These are phyloP conservation scores for Hydrotaea diabolus DNA, from an alignment of 2,888 invertebrate species.

Conservation along the genomic window DNA sequence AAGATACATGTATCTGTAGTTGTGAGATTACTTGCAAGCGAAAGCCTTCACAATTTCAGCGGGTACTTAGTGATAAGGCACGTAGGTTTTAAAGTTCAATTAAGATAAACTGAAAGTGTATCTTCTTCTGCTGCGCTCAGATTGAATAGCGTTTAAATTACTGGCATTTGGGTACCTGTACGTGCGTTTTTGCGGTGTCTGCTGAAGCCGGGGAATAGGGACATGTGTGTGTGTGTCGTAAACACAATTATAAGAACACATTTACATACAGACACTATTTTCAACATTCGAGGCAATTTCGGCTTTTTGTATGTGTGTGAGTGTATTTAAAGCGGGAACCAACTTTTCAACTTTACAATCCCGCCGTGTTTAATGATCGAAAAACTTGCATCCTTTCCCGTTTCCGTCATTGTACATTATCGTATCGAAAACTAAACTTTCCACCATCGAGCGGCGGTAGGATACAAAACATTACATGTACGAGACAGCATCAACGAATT, in stretches of 20 bases:
- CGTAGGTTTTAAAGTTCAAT: background rate
- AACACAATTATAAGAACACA: background rate
- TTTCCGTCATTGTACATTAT: background rate
- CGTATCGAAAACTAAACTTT: background rate
- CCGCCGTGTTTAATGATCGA: constrained; percentile 2
- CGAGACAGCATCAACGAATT: constrained; percentile 14
- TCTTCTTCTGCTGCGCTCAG: background rate
- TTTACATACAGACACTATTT: background rate
- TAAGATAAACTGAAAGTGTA: background rate
- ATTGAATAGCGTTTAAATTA: background rate
- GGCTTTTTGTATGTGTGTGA: background rate
- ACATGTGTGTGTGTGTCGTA: background rate
- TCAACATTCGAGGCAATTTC: constrained; percentile 36
- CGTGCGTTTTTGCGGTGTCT: no score
- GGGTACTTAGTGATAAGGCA: no score
- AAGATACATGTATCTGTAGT: no score
- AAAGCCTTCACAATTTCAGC: no score
- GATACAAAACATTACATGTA: background rate
- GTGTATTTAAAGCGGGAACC: background rate
- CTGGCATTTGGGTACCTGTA: background rate
- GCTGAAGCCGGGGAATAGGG: no score
- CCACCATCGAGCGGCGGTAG: background rate
- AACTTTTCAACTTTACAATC: constrained; percentile 45
- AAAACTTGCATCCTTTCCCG: constrained; percentile 9
- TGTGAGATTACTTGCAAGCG: no score